These are phyloP conservation scores for Carassius gibelio DNA, from an alignment of 2,113 vertebrate species.

Conservation along the genomic window DNA sequence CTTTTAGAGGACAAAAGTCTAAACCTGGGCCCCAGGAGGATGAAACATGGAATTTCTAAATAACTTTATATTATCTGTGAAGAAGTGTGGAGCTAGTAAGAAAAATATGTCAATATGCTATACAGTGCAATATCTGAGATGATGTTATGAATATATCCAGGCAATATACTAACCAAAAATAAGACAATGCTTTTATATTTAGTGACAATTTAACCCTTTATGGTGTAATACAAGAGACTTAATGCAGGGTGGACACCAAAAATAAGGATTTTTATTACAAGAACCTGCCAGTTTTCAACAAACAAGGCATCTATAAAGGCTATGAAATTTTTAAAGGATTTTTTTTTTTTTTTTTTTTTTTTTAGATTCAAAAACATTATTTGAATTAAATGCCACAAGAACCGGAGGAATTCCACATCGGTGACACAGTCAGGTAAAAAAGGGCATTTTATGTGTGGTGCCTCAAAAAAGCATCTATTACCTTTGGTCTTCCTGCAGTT, in stretches of 20 bases:
- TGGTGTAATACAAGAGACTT: too few species aligned
- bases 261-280: too few species aligned
- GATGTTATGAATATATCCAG: background rate
- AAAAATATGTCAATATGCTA: background rate
- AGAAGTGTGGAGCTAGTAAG: background rate
- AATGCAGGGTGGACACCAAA: too few species aligned
- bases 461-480: background rate
- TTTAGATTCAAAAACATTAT: too few species aligned
- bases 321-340: too few species aligned
- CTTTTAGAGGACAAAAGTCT: too few species aligned
- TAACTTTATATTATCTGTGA: background rate
- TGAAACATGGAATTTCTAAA: background rate
- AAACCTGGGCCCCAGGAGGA: too few species aligned
- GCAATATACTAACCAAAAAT: background rate
- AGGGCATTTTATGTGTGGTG: background rate
- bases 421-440: background rate
- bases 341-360: too few species aligned
- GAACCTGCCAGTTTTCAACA: too few species aligned
- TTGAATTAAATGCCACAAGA: too few species aligned
- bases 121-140: background rate
- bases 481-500: background rate
- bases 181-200: background rate
- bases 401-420: too few species aligned
- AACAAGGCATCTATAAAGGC: too few species aligned
- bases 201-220: background rate